Percentiles rank a stretch among this genome's conserved stretches.
Conservation (phyloP, 2,888 invertebrate species). For the Tetragonisca angustula region DNA sequence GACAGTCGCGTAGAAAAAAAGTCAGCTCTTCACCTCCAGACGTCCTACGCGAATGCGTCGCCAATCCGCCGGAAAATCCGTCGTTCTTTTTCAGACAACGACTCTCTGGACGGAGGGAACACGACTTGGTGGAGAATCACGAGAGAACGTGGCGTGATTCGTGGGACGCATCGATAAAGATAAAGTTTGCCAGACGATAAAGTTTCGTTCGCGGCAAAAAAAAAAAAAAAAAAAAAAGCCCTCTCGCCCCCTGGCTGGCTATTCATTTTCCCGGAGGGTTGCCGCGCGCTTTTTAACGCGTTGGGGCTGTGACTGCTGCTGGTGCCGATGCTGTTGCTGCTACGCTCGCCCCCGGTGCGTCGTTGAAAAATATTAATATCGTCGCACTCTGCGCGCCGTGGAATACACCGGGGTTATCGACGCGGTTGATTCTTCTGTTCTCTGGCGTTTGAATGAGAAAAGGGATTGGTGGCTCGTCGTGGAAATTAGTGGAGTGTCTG, state of each 20-base stretch:
- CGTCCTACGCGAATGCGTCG: constrained; percentile 50
- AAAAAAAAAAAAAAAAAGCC: constrained; percentile 10
- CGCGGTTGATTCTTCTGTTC: constrained; percentile 25
- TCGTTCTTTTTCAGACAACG: constrained; percentile 47
- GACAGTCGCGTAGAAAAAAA: neutral
- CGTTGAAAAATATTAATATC: constrained; percentile 49
- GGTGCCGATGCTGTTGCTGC: neutral
- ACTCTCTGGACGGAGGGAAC: constrained; percentile 8
- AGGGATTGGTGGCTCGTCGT: neutral
- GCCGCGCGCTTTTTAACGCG: constrained; percentile 47
- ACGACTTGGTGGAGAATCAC: neutral
- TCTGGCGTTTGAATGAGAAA: constrained; percentile 9
- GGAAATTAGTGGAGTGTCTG: constrained; percentile 10
- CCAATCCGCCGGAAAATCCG: constrained; percentile 49
- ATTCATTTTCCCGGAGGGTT: constrained; percentile 61
- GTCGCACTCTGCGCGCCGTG: constrained; percentile 10
- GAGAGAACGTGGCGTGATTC: neutral
- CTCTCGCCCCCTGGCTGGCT: constrained; percentile 25
- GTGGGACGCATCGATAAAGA: constrained; percentile 59
- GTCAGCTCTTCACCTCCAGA: constrained; percentile 52
- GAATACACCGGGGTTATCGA: constrained; percentile 22
- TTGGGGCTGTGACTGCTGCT: constrained; percentile 18
- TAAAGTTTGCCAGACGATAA: constrained; percentile 67
- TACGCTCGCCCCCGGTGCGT: neutral
- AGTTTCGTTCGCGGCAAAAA: constrained; percentile 47